Conservation (phyloP, 2,113 vertebrate species). For the Myrmophylax atrothorax region DNA sequence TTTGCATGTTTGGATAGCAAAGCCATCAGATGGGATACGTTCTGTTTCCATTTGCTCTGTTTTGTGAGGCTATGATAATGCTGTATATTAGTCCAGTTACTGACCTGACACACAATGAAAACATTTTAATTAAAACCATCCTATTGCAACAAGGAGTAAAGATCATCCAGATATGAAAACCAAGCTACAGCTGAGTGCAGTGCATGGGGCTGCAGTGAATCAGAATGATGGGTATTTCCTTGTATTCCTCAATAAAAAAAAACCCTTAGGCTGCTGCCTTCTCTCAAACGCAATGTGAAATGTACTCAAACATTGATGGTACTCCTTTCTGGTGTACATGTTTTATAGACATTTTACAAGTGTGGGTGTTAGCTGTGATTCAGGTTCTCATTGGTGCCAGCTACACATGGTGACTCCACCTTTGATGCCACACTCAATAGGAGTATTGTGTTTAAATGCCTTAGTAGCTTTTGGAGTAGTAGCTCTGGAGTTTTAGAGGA, state of each 20-base stretch:
- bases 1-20: background rate
- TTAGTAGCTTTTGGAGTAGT: background rate
- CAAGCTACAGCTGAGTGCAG: background rate
- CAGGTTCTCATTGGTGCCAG: background rate
- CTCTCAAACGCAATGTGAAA: background rate
- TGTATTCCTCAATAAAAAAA: background rate
- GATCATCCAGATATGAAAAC: background rate
- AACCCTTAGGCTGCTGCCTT: background rate
- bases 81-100: background rate
- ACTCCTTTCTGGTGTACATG: fast-evolving
- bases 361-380: background rate
- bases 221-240: background rate
- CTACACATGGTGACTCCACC: background rate
- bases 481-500: background rate
- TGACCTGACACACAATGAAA: background rate
- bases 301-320: background rate
- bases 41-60: background rate
- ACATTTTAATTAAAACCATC: background rate
- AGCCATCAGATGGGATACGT: background rate
- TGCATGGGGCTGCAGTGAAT: background rate
- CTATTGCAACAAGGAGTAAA: background rate
- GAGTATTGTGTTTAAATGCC: background rate
- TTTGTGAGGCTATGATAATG: background rate
- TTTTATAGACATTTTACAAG: background rate
- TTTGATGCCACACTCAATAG: background rate